phyloP scores from a whole-genome alignment of 2,113 vertebrate genomes.

The Mugil cephalus region DNA sequence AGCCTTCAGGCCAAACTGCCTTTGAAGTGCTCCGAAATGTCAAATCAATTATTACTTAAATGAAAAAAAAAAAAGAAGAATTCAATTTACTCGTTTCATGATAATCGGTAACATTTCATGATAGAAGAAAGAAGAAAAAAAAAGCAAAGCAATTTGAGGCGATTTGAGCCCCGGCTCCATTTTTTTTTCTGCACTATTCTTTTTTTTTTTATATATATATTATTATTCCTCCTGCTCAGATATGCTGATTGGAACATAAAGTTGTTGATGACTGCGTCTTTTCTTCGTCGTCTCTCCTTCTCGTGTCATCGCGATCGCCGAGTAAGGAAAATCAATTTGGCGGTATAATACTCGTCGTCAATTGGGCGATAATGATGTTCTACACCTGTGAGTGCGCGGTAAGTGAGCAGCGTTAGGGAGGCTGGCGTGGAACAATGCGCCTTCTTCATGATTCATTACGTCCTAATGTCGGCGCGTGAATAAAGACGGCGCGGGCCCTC shows the following conservation, averaged over 20 bases:
- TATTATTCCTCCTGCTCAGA: slow-evolving; percentile 70
- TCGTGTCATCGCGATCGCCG: slow-evolving; percentile 53
- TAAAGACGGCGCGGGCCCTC: slow-evolving; percentile 54
- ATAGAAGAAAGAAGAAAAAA: slow-evolving; percentile 47
- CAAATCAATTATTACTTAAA: slow-evolving; percentile 85
- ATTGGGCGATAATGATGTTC: slow-evolving; percentile 77
- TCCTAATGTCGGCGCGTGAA: slow-evolving; percentile 70
- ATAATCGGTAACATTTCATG: slow-evolving; percentile 80
- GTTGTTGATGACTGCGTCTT: slow-evolving; percentile 79
- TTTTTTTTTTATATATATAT: too few species aligned
- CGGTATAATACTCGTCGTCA: slow-evolving; percentile 79
- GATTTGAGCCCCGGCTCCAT: slow-evolving; percentile 68
- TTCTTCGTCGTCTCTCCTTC: slow-evolving; percentile 62
- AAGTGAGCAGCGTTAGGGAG: slow-evolving; percentile 40
- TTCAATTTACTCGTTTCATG: slow-evolving; percentile 81
- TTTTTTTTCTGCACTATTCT: slow-evolving; percentile 43
- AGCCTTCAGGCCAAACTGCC: slow-evolving; percentile 79
- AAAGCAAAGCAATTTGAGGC: slow-evolving; percentile 75
- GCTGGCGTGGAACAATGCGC: slow-evolving; percentile 73
- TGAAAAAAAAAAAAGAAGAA: slow-evolving; percentile 77
- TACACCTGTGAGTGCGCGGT: slow-evolving; percentile 68
- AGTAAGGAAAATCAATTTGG: slow-evolving; percentile 77
- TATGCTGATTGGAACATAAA: slow-evolving; percentile 76
- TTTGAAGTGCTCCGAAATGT: slow-evolving; percentile 85
- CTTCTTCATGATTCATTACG: slow-evolving; percentile 80